A percentile compares a stretch with the other conserved stretches of the same genome.
phyloP scores from a whole-genome alignment of 2,888 invertebrate species.

The Drosophila helvetica region DNA sequence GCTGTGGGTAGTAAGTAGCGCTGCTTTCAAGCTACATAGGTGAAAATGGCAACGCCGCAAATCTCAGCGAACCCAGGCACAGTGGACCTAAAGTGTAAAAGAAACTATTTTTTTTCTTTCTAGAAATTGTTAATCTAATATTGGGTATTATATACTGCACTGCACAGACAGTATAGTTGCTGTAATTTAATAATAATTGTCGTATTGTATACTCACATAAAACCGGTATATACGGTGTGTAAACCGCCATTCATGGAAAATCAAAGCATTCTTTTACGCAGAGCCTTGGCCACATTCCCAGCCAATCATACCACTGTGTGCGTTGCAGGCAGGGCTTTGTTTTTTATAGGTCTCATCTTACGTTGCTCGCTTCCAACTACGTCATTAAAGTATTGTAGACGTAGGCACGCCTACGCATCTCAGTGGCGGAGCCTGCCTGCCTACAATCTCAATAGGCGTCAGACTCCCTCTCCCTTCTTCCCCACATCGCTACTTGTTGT shows the following conservation, averaged over 20 bases:
- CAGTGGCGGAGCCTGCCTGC: constrained; percentile 3
- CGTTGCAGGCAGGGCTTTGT: not conserved
- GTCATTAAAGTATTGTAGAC: constrained; percentile 14
- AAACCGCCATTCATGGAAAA: not conserved
- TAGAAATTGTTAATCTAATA: too few species aligned
- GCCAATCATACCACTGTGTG: not conserved
- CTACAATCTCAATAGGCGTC: constrained; percentile 12
- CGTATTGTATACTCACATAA: too few species aligned
- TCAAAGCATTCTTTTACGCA: not conserved
- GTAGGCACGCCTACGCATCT: constrained; percentile 26
- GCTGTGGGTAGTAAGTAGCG: constrained; percentile 37
- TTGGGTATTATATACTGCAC: too few species aligned
- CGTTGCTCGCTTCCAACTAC: constrained; percentile 8
- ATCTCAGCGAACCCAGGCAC: constrained; percentile 26
- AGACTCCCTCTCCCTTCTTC: not conserved
- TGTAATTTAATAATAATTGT: not conserved
- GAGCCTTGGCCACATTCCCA: not conserved
- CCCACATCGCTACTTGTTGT: constrained; percentile 41
- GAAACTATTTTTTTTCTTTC: too few species aligned
- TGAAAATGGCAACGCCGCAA: constrained; percentile 73
- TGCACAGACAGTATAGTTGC: not conserved
- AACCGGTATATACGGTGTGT: not conserved
- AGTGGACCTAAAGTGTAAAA: constrained; percentile 11
- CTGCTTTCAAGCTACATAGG: constrained; percentile 19
- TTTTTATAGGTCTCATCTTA: not conserved